These are phyloP conservation scores for Trimorus sp. DNA, from an alignment of 2,888 invertebrate species.

Conservation along the genomic window DNA sequence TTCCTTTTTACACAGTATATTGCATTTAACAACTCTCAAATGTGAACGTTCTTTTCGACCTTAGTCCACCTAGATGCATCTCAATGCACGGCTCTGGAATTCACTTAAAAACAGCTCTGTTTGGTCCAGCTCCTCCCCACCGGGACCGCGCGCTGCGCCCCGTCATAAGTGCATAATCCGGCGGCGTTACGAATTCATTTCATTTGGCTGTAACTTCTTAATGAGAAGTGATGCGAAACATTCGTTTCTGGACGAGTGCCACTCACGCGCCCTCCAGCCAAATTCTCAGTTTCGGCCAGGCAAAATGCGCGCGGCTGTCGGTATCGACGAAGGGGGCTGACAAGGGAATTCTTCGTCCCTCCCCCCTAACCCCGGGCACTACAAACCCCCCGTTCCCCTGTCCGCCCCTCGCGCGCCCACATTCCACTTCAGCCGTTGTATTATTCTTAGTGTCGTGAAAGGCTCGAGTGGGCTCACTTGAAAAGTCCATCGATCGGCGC, in stretches of 20 bases:
- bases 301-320: slow-evolving; percentile 45
- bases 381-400: slow-evolving; percentile 42
- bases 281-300: slow-evolving; percentile 35
- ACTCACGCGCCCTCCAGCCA: slow-evolving; percentile 5
- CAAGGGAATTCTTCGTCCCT: slow-evolving; percentile 39
- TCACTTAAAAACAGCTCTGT: too few species aligned
- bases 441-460: slow-evolving; percentile 78
- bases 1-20: too few species aligned
- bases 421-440: slow-evolving; percentile 73
- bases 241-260: slow-evolving; percentile 39
- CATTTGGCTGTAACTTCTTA: slow-evolving; percentile 37
- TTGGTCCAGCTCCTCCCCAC: too few species aligned
- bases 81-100: too few species aligned
- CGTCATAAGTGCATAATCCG: slow-evolving; percentile 33
- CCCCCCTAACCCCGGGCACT: slow-evolving; percentile 43
- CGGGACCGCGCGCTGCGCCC: slow-evolving; percentile 1
- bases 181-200: slow-evolving; percentile 20
- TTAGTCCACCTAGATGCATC: too few species aligned
- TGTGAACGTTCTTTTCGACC: too few species aligned
- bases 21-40: too few species aligned
- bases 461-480: slow-evolving; percentile 76
- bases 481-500: slow-evolving; percentile 76
- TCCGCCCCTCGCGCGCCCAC: slow-evolving; percentile 63
- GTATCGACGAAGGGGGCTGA: slow-evolving; percentile 44
- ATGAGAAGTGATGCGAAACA: slow-evolving; percentile 52